phyloP scores from a whole-genome alignment of 2,888 invertebrate species.

The Limnephilus marmoratus region DNA sequence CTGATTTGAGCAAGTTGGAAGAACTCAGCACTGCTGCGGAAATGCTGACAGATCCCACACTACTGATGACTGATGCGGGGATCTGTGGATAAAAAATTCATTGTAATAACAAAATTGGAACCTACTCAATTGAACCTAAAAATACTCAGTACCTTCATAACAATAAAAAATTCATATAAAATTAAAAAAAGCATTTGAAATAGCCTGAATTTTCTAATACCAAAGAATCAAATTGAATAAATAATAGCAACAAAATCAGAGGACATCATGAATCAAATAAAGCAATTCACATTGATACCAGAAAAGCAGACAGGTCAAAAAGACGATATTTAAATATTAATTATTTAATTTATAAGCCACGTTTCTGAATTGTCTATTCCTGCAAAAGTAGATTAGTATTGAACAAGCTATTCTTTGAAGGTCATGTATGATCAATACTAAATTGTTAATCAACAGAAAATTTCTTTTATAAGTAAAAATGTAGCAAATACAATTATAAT shows the following conservation, averaged over 20 bases:
- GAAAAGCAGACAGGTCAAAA: neutral
- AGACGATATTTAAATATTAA: neutral
- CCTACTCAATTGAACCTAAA: neutral
- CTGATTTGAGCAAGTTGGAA: slow-evolving; percentile 71
- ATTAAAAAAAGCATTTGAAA: neutral
- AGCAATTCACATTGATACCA: neutral
- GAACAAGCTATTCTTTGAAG: neutral
- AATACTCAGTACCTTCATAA: neutral
- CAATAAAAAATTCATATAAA: neutral
- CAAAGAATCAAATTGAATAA: neutral
- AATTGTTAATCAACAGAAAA: slow-evolving; percentile 35
- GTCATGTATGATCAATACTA: slow-evolving; percentile 46
- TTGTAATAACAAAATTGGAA: neutral
- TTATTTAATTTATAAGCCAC: neutral
- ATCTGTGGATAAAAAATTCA: slow-evolving; percentile 71
- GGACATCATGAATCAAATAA: no score
- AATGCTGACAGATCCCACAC: slow-evolving; percentile 77
- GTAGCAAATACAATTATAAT: neutral
- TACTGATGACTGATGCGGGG: slow-evolving; percentile 79
- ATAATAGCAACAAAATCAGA: neutral
- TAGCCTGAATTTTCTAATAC: neutral
- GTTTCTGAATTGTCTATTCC: neutral
- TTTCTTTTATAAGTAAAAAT: neutral
- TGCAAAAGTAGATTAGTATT: slow-evolving; percentile 15
- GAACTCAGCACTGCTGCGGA: slow-evolving; percentile 71